These are phyloP conservation scores for Cantharis rustica DNA, from an alignment of 2,888 invertebrate genomes.

Conservation along the genomic window DNA sequence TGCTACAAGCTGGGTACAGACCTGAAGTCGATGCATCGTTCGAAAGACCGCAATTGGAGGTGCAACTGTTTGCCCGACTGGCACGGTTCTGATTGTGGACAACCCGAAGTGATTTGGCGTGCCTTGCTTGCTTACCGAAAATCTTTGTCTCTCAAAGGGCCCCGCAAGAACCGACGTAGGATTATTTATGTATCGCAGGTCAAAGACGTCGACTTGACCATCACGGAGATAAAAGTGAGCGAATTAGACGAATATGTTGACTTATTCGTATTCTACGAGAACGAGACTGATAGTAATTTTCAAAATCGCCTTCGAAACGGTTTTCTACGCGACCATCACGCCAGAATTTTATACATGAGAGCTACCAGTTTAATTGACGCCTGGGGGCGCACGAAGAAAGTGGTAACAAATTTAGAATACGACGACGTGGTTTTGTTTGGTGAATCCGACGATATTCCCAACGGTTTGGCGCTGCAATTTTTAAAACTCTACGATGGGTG, in stretches of 20 bases:
- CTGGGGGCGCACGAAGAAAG: conserved; percentile 54
- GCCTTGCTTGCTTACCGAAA: conserved; percentile 64
- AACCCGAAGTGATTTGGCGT: conserved; percentile 70
- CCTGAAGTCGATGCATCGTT: conserved; percentile 49
- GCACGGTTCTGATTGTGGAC: conserved; percentile 69
- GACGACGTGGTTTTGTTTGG: conserved; percentile 65
- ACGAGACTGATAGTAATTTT: conserved; percentile 52
- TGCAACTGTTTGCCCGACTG: conserved; percentile 66
- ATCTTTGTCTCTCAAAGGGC: conserved; percentile 54
- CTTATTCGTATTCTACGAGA: conserved; percentile 65
- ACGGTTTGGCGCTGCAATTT: conserved; percentile 65
- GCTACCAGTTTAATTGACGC: conserved; percentile 47
- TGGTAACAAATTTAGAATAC: conserved; percentile 56
- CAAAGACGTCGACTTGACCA: conserved; percentile 60
- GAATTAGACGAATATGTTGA: conserved; percentile 67
- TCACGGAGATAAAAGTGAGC: conserved; percentile 65
- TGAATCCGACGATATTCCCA: conserved; percentile 65
- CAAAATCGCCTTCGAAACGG: conserved; percentile 57
- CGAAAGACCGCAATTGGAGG: conserved; percentile 51
- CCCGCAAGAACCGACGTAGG: conserved; percentile 57
- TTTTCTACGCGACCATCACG: conserved; percentile 57
- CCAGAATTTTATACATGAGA: conserved; percentile 61
- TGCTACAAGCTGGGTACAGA: conserved; percentile 55
- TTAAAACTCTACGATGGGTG: conserved; percentile 70
- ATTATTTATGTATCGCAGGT: conserved; percentile 63